Evolutionary conservation across 1,140 invertebrate genomes (phyloP).

Genomic region (Habropoda laboriosa): DNA sequence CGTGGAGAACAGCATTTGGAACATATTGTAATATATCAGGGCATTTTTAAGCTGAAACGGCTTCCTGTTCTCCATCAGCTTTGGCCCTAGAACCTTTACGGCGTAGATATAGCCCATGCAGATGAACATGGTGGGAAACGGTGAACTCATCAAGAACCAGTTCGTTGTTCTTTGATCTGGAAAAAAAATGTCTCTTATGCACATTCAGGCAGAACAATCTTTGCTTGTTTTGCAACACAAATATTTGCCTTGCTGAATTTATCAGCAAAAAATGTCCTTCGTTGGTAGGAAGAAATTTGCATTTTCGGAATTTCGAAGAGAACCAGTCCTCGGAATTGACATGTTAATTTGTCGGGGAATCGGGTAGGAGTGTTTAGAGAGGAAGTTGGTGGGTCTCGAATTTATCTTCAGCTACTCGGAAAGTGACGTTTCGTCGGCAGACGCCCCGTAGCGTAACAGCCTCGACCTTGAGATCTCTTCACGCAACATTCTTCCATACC

Average conservation of each 20-base stretch:
- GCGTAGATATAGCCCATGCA: constrained; percentile 89
- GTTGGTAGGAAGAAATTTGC: too few relatives aligned
- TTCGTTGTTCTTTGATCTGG: constrained; percentile 90
- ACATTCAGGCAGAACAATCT: too few relatives aligned
- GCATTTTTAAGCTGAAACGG: constrained; percentile 90
- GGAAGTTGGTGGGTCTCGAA: background rate
- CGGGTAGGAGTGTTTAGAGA: too few relatives aligned
- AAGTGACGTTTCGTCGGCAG: too few relatives aligned
- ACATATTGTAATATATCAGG: constrained; percentile 92
- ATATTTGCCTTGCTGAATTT: too few relatives aligned
- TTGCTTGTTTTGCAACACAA: too few relatives aligned
- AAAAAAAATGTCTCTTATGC: too few relatives aligned
- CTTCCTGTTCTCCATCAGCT: constrained; percentile 93
- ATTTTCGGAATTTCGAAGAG: too few relatives aligned
- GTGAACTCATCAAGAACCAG: constrained; percentile 92
- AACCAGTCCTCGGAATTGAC: too few relatives aligned
- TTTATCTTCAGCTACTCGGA: background rate
- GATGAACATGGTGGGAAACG: constrained; percentile 90
- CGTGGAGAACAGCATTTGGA: constrained; percentile 91
- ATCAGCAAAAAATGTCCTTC: too few relatives aligned
- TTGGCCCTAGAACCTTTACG: constrained; percentile 90
- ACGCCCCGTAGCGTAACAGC: background rate
- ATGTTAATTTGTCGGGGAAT: too few relatives aligned
- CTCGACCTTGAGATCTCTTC: constrained; percentile 24
- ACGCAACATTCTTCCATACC: background rate